Base-by-base conservation (phyloP, 2,888 invertebrate species). In the Rapana venosa region DNA sequence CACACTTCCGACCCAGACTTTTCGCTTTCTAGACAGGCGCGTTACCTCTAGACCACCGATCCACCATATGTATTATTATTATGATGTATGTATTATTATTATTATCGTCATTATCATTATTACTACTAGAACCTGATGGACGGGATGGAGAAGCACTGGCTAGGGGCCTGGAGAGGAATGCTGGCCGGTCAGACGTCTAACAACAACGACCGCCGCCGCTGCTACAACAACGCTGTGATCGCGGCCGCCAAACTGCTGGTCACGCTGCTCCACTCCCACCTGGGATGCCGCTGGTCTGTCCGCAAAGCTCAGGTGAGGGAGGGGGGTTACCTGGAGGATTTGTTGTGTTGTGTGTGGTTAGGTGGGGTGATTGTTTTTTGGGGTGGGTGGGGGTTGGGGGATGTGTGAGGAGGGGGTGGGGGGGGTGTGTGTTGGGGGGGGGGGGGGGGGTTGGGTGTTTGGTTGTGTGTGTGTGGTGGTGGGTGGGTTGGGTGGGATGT, bases 61-160 rank as follows among this genome's bases (percentile, higher is more conserved):
- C n/a, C n/a, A n/a, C n/a, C n/a, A n/a, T n/a, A n/a, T n/a, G n/a
- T n/a, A n/a, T n/a, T n/a, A n/a, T n/a, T n/a, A n/a, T n/a, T n/a
- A n/a, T n/a, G n/a, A n/a, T n/a, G n/a, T n/a, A n/a, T n/a, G n/a
- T n/a, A n/a, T n/a, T n/a, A n/a, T n/a, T n/a, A n/a, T n/a, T n/a
- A n/a, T n/a, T n/a, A n/a, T n/a, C n/a, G n/a, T n/a, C n/a, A n/a
- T n/a, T n/a, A n/a, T n/a, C n/a, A n/a, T n/a, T n/a, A n/a, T n/a
- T n/a, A n/a, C n/a, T n/a, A n/a, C n/a, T n/a, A 87, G 87, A 66
- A 70, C 87, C 0, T 32, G 8, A 0, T 94, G 58, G 92, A 93
- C 22, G 87, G 91, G 70, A 93, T 95, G 90, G 94, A 95, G 91
- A 91, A 91, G 30, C 90, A 92, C 84, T 94, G 94, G 94, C 91